phyloP scores from a whole-genome alignment of 2,797 vertebrate species.

The Macropodus opercularis region DNA sequence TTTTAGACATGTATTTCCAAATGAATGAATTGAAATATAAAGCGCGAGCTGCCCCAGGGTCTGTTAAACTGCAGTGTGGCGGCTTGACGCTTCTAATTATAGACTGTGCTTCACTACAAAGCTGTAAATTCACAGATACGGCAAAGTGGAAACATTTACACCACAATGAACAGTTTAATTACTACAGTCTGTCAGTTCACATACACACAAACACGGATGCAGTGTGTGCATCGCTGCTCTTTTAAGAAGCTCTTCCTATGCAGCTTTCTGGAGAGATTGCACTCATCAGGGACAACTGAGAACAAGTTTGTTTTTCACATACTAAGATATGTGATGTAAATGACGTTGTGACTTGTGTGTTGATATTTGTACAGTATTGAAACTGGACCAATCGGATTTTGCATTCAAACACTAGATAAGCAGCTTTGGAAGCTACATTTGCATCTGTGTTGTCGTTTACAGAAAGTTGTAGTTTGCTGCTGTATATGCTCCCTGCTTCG shows the following conservation, averaged over 20 bases:
- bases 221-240: too few relatives aligned
- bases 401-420: background rate
- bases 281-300: background rate
- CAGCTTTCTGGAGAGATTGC: background rate
- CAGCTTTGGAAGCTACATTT: background rate
- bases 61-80: background rate
- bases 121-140: background rate
- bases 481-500: background rate
- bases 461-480: background rate
- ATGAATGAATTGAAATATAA: conserved; percentile 6
- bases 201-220: background rate
- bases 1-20: background rate
- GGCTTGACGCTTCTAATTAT: background rate
- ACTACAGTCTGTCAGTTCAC: background rate
- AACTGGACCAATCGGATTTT: background rate
- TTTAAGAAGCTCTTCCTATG: too few relatives aligned
- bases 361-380: background rate
- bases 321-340: conserved; percentile 2
- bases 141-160: background rate
- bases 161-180: background rate
- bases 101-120: background rate
- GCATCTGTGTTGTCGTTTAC: background rate
- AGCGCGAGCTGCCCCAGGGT: conserved; percentile 6
- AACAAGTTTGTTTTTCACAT: conserved; percentile 5
- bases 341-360: conserved; percentile 8